Evolutionary conservation across 2,113 vertebrate genomes (phyloP).

Genomic region (Rhipidura dahli): DNA sequence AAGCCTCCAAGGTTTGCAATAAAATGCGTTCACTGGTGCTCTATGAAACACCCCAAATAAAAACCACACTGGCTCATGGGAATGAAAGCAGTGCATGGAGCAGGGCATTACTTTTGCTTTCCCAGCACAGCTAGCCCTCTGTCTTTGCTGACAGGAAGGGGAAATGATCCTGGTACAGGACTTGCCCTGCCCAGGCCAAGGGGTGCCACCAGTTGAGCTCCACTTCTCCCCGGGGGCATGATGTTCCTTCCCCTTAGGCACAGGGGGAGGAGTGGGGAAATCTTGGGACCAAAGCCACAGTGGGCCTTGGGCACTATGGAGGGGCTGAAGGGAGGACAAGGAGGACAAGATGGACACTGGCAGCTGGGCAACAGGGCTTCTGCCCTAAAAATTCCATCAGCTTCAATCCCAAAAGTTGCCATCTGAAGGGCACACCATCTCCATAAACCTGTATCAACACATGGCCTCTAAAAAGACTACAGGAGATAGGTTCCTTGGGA

Average conservation of each 20-base stretch:
- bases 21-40: background rate
- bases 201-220: background rate
- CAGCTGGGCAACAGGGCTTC: background rate
- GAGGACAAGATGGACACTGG: background rate
- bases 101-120: background rate
- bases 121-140: background rate
- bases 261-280: background rate
- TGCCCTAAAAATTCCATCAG: background rate
- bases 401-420: background rate
- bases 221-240: background rate
- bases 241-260: background rate
- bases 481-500: background rate
- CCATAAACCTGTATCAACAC: background rate
- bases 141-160: background rate
- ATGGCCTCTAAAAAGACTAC: background rate
- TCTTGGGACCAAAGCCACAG: background rate
- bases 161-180: background rate
- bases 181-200: background rate
- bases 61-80: background rate
- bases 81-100: background rate
- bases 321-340: background rate
- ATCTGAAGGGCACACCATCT: background rate
- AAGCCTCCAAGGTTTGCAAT: background rate
- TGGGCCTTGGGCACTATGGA: background rate
- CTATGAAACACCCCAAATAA: background rate